phyloP scores from a whole-genome alignment of 2,797 vertebrate species.

The Acrossocheilus fasciatus region DNA sequence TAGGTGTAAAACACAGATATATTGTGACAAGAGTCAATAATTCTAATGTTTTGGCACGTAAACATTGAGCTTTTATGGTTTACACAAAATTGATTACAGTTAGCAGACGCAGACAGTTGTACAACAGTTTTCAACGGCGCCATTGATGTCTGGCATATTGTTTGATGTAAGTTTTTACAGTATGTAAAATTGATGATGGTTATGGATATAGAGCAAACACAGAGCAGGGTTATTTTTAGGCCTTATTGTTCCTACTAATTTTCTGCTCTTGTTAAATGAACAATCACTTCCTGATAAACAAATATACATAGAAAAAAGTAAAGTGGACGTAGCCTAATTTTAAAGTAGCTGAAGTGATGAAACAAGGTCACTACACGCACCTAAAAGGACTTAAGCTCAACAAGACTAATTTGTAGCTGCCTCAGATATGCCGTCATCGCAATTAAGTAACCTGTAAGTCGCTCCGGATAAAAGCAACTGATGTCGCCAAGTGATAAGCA shows the following conservation, averaged over 20 bases:
- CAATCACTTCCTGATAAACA: not conserved
- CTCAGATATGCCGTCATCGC: not conserved
- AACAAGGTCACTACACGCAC: not conserved
- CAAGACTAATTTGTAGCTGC: not conserved
- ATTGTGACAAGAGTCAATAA: not conserved
- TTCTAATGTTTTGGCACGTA: not conserved
- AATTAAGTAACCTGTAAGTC: not conserved
- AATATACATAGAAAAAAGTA: not conserved
- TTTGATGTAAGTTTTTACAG: not conserved
- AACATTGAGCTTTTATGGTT: not conserved
- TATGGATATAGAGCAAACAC: not conserved
- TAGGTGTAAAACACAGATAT: conserved; percentile 6
- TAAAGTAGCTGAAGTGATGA: not conserved
- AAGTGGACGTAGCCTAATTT: not conserved
- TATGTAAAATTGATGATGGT: not conserved
- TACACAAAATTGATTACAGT: not conserved
- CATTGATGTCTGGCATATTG: not conserved
- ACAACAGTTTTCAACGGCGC: not conserved
- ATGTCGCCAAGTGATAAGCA: not conserved
- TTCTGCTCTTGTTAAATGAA: not conserved
- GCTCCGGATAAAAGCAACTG: not conserved
- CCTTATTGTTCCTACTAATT: not conserved
- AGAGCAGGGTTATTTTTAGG: too few relatives aligned
- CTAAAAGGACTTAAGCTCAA: not conserved
- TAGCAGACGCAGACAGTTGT: not conserved